Base-by-base conservation (phyloP, 2,113 vertebrate genomes). In the Rhinolophus sinicus region DNA sequence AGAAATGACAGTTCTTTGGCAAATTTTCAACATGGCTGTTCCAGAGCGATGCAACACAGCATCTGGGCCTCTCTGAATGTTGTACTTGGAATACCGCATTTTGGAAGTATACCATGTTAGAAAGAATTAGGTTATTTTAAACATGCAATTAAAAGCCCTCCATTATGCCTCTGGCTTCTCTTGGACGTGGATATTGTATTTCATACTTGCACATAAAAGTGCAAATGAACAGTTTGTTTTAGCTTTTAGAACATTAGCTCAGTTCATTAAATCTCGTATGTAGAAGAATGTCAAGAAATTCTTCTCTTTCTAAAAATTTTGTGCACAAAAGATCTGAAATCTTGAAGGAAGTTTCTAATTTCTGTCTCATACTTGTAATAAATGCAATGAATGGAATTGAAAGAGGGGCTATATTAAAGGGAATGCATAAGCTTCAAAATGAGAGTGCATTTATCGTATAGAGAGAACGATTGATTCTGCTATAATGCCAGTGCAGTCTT, bases 301-400 rank as follows among this genome's bases (percentile, higher is more conserved):
- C 28, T 11, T 91, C 28, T 11, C 13, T 78, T 90, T 4, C 78
- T 91, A 60, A 54, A 95, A 64, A 60, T 67, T 64, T 89, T 72
- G 13, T 21, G 5, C 90, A 95, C 18, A 95, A 97, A 98, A 94
- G 5, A 70, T 67, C 90, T 97, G 60, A 87, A 97, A 56, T 83
- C 95, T 93, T 95, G 28, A 0, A 97, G 69, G 52, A 97, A 97
- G 50, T 78, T 87, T 96, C 75, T 92, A 52, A 97, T 91, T 52
- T 93, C 24, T 16, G 56, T 8, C 52, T 94, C 60, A 50, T 88
- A 81, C 14, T 44, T 96, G 9, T 12, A 97, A 94, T 92, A 96
- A 75, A 8, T 72, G 90, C 83, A 95, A 67, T 93, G 52, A 96
- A 72, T 64, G 97, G 0, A 76, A 90, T 22, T 88, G 90, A 93